Conservation (phyloP, 2,113 vertebrate genomes). For the Pithys albifrons region DNA sequence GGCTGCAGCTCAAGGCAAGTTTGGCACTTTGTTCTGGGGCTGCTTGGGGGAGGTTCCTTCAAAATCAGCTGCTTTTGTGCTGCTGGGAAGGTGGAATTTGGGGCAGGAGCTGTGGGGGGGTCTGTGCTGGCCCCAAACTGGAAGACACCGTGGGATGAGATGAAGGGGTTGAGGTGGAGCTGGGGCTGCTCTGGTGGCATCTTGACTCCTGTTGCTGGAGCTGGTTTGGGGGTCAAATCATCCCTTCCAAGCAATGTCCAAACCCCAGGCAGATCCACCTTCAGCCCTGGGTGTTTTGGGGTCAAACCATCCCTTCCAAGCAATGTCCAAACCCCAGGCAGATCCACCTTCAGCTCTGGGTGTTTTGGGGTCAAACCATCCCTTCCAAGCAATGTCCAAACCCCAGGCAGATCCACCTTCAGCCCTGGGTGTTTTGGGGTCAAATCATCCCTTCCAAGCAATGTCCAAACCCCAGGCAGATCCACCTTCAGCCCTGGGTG, state of each 20-base stretch:
- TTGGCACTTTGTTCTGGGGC: constrained; percentile 37
- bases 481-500: not conserved
- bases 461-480: not conserved
- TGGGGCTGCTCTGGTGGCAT: rapidly evolving
- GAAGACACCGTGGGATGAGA: not conserved
- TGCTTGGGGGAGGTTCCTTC: not conserved
- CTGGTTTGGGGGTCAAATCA: not conserved
- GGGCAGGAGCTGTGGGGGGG: not conserved
- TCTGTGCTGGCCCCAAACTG: not conserved
- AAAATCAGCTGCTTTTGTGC: not conserved
- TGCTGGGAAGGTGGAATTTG: not conserved
- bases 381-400: not conserved
- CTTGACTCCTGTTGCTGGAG: not conserved
- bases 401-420: too few relatives aligned
- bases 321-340: not conserved
- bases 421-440: not conserved
- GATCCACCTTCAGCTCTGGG: not conserved
- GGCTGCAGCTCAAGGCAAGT: not conserved
- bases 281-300: not conserved
- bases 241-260: not conserved
- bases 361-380: not conserved
- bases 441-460: not conserved
- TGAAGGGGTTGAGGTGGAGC: not conserved
- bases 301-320: not conserved
- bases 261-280: not conserved